Percentiles rank a stretch among this genome's conserved stretches.
These are phyloP conservation scores for Cathartes aura DNA, from an alignment of 2,113 vertebrate species.

Conservation along the genomic window DNA sequence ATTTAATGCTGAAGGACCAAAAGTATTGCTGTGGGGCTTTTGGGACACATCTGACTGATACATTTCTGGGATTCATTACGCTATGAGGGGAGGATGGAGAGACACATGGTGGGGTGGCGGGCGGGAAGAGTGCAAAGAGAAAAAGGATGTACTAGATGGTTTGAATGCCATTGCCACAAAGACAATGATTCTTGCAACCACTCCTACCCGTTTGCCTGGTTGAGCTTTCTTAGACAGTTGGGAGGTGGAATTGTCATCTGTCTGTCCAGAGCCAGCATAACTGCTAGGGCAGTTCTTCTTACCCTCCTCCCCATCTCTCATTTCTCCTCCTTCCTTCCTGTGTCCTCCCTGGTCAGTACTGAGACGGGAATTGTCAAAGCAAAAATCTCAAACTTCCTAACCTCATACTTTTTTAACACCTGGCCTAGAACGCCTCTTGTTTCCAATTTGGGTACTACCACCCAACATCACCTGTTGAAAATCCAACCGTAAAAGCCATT, in stretches of 20 bases:
- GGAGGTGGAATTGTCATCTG: not conserved
- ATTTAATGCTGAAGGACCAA: not conserved
- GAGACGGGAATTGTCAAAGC: not conserved
- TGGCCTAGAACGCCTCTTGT: not conserved
- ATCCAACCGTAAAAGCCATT: not conserved
- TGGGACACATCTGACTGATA: not conserved
- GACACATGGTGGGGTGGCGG: rapidly evolving
- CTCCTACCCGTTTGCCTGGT: not conserved
- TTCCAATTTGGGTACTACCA: not conserved
- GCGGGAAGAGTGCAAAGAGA: not conserved
- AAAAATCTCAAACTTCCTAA: not conserved
- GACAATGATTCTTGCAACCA: not conserved
- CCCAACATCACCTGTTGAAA: not conserved
- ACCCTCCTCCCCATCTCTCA: not conserved
- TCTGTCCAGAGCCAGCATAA: not conserved
- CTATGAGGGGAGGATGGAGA: not conserved
- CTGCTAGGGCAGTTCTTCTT: not conserved
- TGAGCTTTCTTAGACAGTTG: not conserved
- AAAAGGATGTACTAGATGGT: not conserved
- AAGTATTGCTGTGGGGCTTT: not conserved
- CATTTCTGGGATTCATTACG: rapidly evolving
- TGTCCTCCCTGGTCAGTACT: not conserved
- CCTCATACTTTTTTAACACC: not conserved
- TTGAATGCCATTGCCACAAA: not conserved
- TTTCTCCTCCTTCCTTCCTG: not conserved